Conservation (phyloP, 2,888 invertebrate genomes). For the Ophraella communa region DNA sequence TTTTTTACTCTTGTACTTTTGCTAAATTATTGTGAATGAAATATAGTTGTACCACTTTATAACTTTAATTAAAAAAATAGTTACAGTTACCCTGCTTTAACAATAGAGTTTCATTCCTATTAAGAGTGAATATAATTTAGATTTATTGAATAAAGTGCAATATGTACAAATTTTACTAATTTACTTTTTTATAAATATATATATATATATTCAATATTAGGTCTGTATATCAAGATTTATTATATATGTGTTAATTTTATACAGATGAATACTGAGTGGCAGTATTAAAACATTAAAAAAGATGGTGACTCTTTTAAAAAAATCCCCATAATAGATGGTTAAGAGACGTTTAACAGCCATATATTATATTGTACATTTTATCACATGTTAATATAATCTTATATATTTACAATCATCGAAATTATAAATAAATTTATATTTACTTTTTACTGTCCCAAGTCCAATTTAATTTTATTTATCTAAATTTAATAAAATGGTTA, state of each 20-base stretch:
- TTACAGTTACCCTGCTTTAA: conserved; percentile 40
- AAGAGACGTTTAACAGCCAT: conserved; percentile 47
- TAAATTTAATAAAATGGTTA: too few relatives aligned
- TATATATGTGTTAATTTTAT: conserved; percentile 58
- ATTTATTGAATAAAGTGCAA: conserved; percentile 67
- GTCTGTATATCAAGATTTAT: conserved; percentile 58
- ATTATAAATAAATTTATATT: too few relatives aligned
- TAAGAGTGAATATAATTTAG: conserved; percentile 52
- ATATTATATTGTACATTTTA: conserved; percentile 34
- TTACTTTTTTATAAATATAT: conserved; percentile 56
- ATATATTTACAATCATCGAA: too few relatives aligned
- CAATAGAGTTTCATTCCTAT: conserved; percentile 51
- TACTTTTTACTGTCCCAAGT: too few relatives aligned
- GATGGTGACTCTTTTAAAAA: conserved; percentile 20
- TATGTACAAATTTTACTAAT: conserved; percentile 75
- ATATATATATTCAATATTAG: conserved; percentile 55
- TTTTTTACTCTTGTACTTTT: neutral
- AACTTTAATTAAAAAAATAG: conserved; percentile 19
- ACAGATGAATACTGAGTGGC: conserved; percentile 59
- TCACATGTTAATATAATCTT: neutral
- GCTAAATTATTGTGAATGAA: neutral
- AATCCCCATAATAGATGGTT: conserved; percentile 28
- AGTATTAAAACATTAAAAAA: conserved; percentile 53
- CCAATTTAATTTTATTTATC: too few relatives aligned
- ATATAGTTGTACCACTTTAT: conserved; percentile 2